Base-by-base conservation (phyloP, 2,888 invertebrate species). In the Heteropelma amictum region DNA sequence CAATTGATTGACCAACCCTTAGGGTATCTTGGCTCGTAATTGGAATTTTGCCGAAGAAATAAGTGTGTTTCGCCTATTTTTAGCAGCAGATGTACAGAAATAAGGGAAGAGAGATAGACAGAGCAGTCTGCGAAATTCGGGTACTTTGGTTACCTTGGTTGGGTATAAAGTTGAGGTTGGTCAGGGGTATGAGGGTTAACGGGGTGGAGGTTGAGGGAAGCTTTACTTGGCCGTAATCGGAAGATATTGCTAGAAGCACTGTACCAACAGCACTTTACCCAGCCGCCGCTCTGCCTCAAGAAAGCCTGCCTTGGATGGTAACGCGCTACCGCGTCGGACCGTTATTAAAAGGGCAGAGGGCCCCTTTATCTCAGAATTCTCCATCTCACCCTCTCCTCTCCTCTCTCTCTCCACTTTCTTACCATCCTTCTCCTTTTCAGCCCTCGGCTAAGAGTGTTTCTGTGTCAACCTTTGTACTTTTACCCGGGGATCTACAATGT, bases 211-310 rank as follows among this genome's bases (percentile, higher is more conserved):
- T 81, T 79, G 83, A 79, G 79, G 79, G 84, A 67, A 82, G 87
- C 85, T 88, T 88, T 88, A 88, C 87, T 88, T 87, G 87, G 86
- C 86, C 87, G 84, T 88, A 88, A 88, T 88, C 88, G 88, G 87
- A 87, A 88, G 88, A 88, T 88, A 88, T 88, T 88, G 88, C 88
- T 83, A 80, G 85, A 83, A 85, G 86, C 85, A 83, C 84, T 83
- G 87, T 84, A 87, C 86, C 85, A 82, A 83, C 83, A 87, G 87
- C 88, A 88, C 87, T 88, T 87, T 88, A 85, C 85, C 86, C 63
- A 54, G 84, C 67, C 68, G 63, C 61, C 60, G 69, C 35, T 84
- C 83, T 84, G 83, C 85, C 87, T 86, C 83, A 86, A 87, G 87
- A 86, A 87, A 87, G 84, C 86, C 47, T 47, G 63, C 77, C 78